Conservation (phyloP, 35 echinoderm and acorn worm species). For the Chiridota heheva region DNA sequence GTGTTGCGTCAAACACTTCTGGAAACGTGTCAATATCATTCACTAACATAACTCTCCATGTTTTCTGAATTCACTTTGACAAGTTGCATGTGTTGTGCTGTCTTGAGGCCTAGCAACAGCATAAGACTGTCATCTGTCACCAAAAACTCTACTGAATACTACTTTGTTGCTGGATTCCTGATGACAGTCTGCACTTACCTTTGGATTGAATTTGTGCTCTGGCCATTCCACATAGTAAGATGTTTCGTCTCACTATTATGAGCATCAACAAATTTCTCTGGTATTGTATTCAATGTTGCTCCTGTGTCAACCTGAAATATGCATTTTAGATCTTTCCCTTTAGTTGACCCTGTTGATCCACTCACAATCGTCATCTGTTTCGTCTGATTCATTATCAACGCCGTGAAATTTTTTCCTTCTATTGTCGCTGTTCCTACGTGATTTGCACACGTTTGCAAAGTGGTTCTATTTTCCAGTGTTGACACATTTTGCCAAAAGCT, state of each 20-base stretch:
- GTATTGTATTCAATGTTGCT: slow-evolving; percentile 38
- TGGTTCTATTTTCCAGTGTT: slow-evolving; percentile 16
- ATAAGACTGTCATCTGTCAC: slow-evolving; percentile 14
- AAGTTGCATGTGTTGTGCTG: slow-evolving; percentile 49
- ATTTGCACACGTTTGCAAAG: slow-evolving; percentile 25
- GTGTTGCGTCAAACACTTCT: slow-evolving; percentile 11
- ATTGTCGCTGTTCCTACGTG: neutral
- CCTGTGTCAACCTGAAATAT: slow-evolving; percentile 52
- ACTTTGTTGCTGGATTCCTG: slow-evolving; percentile 35
- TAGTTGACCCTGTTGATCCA: slow-evolving; percentile 27
- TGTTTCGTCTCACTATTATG: neutral
- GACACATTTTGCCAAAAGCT: slow-evolving; percentile 29
- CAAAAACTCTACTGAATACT: slow-evolving; percentile 59
- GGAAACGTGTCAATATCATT: slow-evolving; percentile 1
- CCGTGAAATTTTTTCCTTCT: too few species aligned
- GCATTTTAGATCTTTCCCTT: slow-evolving; percentile 32
- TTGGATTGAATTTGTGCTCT: neutral
- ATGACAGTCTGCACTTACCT: neutral
- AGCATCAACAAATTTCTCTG: slow-evolving; percentile 16
- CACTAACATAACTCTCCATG: slow-evolving; percentile 21
- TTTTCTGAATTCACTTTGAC: slow-evolving; percentile 24
- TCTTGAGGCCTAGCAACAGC: neutral
- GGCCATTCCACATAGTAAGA: slow-evolving; percentile 27
- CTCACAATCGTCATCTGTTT: slow-evolving; percentile 13
- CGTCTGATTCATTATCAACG: neutral